Conservation (phyloP, 2,797 vertebrate genomes). For the Synanceia verrucosa region DNA sequence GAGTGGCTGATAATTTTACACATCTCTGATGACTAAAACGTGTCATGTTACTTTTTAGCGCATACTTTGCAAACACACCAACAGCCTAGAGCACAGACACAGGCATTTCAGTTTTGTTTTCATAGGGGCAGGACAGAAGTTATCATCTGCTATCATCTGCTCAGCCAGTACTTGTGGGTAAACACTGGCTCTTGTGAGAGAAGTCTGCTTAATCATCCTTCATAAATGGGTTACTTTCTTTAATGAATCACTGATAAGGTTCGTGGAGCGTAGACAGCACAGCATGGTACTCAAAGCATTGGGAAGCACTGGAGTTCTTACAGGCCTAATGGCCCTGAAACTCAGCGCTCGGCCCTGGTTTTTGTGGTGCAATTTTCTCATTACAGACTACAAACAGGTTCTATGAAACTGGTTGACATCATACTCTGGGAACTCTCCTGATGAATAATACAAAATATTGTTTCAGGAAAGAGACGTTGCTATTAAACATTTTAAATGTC, state of each 20-base stretch:
- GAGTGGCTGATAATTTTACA: conserved; percentile 20
- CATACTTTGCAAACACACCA: conserved; percentile 25
- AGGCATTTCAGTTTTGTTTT: conserved; percentile 31
- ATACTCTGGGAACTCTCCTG: not conserved
- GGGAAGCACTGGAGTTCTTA: not conserved
- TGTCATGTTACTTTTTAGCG: conserved; percentile 23
- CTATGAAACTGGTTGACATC: not conserved
- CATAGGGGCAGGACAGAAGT: not conserved
- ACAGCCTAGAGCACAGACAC: conserved; percentile 9
- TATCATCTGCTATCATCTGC: conserved; percentile 13
- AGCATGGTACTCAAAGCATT: not conserved
- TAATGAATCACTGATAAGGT: not conserved
- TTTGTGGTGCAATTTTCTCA: not conserved
- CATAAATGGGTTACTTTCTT: conserved; percentile 4
- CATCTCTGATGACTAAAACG: conserved; percentile 20
- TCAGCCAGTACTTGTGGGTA: conserved; percentile 4
- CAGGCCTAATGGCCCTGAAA: not conserved
- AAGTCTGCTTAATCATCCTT: not conserved
- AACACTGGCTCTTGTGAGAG: conserved; percentile 9
- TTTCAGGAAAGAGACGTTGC: not conserved
- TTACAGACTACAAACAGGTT: not conserved
- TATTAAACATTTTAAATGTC: not conserved
- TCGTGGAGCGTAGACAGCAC: not conserved
- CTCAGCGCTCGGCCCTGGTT: not conserved
- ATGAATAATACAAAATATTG: not conserved